Conservation (phyloP, 2,797 vertebrate genomes). For the Aldrovandia affinis region DNA sequence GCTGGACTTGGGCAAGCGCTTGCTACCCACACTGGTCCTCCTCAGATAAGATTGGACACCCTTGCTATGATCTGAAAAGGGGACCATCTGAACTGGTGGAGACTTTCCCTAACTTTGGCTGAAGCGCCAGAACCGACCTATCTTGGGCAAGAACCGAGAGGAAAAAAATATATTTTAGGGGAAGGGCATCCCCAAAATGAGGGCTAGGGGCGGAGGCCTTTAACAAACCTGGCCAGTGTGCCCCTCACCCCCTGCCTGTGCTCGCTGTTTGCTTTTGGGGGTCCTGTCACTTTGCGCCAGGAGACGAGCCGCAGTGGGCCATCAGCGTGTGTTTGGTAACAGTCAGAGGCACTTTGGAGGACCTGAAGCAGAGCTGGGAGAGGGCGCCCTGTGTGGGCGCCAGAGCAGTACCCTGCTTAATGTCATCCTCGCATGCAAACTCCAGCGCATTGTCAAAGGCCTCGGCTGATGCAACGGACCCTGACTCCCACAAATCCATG, state of each 20-base stretch:
- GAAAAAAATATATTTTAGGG: not conserved
- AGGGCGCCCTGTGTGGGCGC: not conserved
- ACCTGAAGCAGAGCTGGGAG: not conserved
- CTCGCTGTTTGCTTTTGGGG: not conserved
- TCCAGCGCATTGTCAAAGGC: not conserved
- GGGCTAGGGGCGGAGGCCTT: not conserved
- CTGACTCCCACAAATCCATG: slow-evolving; percentile 52
- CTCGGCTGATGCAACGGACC: slow-evolving; percentile 62
- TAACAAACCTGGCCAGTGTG: not conserved
- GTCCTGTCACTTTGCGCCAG: not conserved
- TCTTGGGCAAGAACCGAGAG: not conserved
- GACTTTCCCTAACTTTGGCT: not conserved
- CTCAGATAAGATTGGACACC: not conserved
- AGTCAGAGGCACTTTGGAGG: not conserved
- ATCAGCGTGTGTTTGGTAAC: not conserved
- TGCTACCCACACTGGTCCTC: not conserved
- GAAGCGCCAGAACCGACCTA: not conserved
- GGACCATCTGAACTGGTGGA: not conserved
- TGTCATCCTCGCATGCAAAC: not conserved
- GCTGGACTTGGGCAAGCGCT: not conserved
- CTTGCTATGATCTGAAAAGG: not conserved
- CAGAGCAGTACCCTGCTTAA: not conserved
- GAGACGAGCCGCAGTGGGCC: not conserved
- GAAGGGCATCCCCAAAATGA: not conserved
- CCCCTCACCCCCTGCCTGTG: not conserved